These are phyloP conservation scores for Conistra vaccinii DNA, from an alignment of 2,888 invertebrate genomes.

Conservation along the genomic window DNA sequence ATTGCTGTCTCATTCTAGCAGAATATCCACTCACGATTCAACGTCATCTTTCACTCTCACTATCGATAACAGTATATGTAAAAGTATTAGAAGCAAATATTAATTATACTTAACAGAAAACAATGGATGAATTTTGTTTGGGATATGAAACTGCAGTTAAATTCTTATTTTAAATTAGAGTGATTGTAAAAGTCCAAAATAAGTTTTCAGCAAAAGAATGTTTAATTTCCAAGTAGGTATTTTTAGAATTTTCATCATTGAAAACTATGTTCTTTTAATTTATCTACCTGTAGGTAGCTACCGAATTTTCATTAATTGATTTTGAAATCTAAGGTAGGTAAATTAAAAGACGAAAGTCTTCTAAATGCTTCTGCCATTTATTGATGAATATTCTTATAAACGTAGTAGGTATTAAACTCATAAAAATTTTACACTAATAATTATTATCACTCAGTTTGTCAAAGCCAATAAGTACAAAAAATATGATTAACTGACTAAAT, in stretches of 20 bases:
- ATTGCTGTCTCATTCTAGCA: constrained; percentile 66
- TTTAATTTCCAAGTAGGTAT: background rate
- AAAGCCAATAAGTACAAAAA: background rate
- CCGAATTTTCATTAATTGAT: background rate
- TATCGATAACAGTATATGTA: constrained; percentile 79
- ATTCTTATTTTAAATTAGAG: background rate
- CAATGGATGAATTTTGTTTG: background rate
- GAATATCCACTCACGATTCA: constrained; percentile 77
- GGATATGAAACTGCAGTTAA: background rate
- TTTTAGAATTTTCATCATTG: background rate
- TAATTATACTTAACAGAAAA: constrained; percentile 10
- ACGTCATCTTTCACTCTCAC: constrained; percentile 90
- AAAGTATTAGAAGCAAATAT: constrained; percentile 71
- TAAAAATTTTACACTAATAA: background rate
- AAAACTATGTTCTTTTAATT: background rate
- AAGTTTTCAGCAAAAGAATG: background rate
- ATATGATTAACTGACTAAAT: background rate
- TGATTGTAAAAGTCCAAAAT: background rate
- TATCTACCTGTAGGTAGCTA: background rate
- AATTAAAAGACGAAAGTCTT: background rate
- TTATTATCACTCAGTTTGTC: background rate
- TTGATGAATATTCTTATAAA: background rate
- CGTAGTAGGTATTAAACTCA: background rate
- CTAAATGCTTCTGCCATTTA: background rate
- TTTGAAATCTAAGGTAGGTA: background rate